Evolutionary conservation across 2,888 invertebrate genomes (phyloP).

Genomic region (Agonum fuliginosum): DNA sequence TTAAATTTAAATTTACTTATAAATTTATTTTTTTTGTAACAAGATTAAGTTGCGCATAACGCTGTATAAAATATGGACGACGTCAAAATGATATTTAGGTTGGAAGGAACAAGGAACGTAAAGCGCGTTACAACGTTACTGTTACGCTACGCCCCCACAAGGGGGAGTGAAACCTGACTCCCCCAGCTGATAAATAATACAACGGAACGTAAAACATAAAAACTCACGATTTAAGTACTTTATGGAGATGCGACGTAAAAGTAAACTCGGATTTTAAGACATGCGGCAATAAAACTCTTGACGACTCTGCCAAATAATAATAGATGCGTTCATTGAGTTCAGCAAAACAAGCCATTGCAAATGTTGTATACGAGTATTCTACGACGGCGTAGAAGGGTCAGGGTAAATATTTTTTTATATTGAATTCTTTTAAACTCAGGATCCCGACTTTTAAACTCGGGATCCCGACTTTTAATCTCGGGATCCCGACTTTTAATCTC

Average conservation of each 20-base stretch:
- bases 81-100: conserved; percentile 44
- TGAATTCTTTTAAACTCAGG: too few relatives aligned
- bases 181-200: conserved; percentile 30
- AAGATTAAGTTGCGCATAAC: conserved; percentile 29
- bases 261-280: conserved; percentile 35
- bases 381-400: too few relatives aligned
- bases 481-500: too few relatives aligned
- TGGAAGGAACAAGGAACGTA: conserved; percentile 3
- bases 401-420: too few relatives aligned
- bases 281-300: conserved; percentile 5
- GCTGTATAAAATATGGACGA: conserved; percentile 26
- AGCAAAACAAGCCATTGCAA: too few relatives aligned
- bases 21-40: conserved; percentile 26
- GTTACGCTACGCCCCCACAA: background rate
- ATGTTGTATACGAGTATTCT: too few relatives aligned
- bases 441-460: too few relatives aligned
- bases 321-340: too few relatives aligned
- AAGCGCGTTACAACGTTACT: conserved; percentile 2
- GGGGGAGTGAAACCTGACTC: conserved; percentile 2
- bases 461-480: too few relatives aligned
- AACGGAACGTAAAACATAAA: conserved; percentile 31
- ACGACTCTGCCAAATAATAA: conserved; percentile 5
- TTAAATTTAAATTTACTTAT: conserved; percentile 37
- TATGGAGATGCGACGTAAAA: conserved; percentile 28
- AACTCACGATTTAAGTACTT: conserved; percentile 36